Conservation (phyloP, 1,140 invertebrate species). For the Thrips palmi region DNA sequence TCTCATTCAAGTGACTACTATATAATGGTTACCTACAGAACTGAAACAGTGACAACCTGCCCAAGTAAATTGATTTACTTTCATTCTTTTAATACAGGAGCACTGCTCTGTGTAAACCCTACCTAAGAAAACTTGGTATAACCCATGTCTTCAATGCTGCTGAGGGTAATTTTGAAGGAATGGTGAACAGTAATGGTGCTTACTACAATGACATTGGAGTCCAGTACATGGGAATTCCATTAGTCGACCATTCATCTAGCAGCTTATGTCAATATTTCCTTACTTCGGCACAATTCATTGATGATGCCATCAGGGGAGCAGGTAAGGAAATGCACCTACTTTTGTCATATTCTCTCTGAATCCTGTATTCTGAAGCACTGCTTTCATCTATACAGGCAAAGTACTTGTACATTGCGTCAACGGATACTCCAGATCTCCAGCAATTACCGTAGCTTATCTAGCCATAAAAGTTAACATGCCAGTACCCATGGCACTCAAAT, state of each 20-base stretch:
- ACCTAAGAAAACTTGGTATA: constrained; percentile 53
- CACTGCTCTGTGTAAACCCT: constrained; percentile 56
- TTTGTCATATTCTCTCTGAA: too few relatives aligned
- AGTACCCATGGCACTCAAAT: too few relatives aligned
- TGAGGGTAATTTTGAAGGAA: constrained; percentile 52
- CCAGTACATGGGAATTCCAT: constrained; percentile 57
- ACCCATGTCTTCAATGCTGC: constrained; percentile 78
- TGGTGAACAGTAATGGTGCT: constrained; percentile 54
- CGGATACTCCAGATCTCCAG: too few relatives aligned
- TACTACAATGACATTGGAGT: constrained; percentile 56
- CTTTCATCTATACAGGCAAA: too few relatives aligned
- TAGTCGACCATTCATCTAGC: constrained; percentile 52
- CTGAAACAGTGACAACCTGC: too few relatives aligned
- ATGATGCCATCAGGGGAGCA: constrained; percentile 47
- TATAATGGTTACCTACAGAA: too few relatives aligned
- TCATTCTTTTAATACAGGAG: constrained; percentile 29
- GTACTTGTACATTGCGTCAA: too few relatives aligned
- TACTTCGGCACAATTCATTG: constrained; percentile 59
- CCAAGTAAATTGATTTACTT: neutral
- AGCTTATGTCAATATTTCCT: constrained; percentile 64
- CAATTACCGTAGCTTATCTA: too few relatives aligned
- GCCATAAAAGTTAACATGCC: too few relatives aligned
- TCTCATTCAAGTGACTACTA: too few relatives aligned
- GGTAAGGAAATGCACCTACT: too few relatives aligned
- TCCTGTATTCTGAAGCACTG: too few relatives aligned